phyloP scores from a whole-genome alignment of 1,140 invertebrate genomes.

The Microplitis demolitor region DNA sequence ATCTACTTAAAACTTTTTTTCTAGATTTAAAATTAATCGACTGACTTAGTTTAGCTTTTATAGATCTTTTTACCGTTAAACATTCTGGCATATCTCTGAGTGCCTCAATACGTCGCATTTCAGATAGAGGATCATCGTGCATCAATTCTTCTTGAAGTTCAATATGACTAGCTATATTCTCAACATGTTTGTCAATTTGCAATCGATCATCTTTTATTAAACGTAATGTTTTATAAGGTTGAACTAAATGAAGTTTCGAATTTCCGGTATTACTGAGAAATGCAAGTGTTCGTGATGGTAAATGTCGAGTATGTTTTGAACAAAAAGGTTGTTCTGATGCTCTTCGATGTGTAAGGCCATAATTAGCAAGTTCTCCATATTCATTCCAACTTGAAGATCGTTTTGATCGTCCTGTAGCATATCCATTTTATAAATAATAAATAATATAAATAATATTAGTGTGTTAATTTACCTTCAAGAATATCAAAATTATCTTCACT shows the following conservation, averaged over 20 bases:
- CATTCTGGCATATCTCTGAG: conserved; percentile 68
- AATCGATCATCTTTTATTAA: neutral
- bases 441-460: neutral
- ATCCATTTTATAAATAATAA: neutral
- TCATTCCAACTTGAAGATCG: conserved; percentile 4
- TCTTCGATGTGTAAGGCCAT: neutral
- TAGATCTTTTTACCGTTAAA: conserved; percentile 67
- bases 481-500: too few species aligned
- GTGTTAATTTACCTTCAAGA: too few species aligned
- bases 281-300: conserved; percentile 23
- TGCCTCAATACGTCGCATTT: conserved; percentile 65
- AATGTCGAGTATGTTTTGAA: conserved; percentile 27
- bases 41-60: conserved; percentile 66
- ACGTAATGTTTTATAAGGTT: conserved; percentile 27
- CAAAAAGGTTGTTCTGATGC: conserved; percentile 18
- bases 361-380: neutral
- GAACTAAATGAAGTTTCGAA: neutral
- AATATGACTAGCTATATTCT: conserved; percentile 66
- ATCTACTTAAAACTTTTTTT: conserved; percentile 61
- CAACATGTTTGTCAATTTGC: conserved; percentile 50
- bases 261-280: neutral
- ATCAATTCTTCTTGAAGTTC: conserved; percentile 66
- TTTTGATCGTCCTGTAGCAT: neutral
- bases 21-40: conserved; percentile 62
- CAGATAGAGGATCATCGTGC: conserved; percentile 65